Conservation (phyloP, 2,113 vertebrate species). For the Hylia prasina region DNA sequence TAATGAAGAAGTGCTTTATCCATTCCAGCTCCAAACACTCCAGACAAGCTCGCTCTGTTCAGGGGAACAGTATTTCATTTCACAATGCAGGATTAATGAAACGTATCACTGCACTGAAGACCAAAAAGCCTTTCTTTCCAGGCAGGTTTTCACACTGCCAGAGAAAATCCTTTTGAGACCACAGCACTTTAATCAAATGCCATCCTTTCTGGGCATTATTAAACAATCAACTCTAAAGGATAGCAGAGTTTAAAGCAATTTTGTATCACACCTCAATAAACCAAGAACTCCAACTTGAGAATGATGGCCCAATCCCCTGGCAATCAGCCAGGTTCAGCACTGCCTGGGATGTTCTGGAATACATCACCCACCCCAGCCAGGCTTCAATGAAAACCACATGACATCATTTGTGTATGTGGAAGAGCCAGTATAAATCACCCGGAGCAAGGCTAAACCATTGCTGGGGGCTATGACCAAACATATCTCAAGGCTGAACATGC, state of each 20-base stretch:
- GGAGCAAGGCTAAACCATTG: neutral
- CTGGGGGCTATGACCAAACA: neutral
- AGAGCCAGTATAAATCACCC: neutral
- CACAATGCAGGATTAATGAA: neutral
- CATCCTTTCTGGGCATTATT: neutral
- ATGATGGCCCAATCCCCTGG: neutral
- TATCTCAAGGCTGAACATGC: accelerated
- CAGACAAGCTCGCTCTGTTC: neutral
- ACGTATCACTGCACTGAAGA: neutral
- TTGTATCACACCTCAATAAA: neutral
- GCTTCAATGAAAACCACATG: neutral
- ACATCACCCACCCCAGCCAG: neutral
- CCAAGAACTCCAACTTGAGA: neutral
- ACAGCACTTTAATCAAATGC: neutral
- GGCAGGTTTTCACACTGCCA: neutral
- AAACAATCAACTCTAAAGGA: neutral
- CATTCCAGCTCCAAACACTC: neutral
- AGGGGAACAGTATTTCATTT: neutral
- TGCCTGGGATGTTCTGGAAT: neutral
- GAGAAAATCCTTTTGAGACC: neutral
- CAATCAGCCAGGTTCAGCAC: neutral
- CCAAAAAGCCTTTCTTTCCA: neutral
- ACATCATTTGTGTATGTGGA: neutral
- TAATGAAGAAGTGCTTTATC: neutral
- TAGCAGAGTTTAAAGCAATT: neutral